phyloP scores from a whole-genome alignment of 1,140 invertebrate species.

The Zaprionus taronus region DNA sequence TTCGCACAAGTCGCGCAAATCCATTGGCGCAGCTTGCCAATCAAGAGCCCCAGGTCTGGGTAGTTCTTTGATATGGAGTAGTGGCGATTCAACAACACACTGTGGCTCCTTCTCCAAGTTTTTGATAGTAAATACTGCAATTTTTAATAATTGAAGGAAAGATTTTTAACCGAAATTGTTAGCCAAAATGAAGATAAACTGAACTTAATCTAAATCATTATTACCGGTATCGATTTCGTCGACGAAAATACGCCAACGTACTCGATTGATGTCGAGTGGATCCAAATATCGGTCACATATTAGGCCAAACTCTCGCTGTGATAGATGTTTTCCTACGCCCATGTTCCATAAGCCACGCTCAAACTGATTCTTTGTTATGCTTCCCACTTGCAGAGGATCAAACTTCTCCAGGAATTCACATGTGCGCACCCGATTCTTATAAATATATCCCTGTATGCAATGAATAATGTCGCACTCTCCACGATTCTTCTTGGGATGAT shows the following conservation, averaged over 20 bases:
- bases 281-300: slow-evolving; percentile 87
- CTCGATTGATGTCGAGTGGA: slow-evolving; percentile 87
- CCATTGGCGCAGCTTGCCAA: slow-evolving; percentile 84
- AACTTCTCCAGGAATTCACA: slow-evolving; percentile 87
- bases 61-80: slow-evolving; percentile 84
- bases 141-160: neutral
- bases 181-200: neutral
- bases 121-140: slow-evolving; percentile 88
- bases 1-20: slow-evolving; percentile 85
- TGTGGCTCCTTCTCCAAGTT: slow-evolving; percentile 88
- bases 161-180: neutral
- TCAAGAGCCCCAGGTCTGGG: slow-evolving; percentile 84
- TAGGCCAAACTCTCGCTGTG: slow-evolving; percentile 86
- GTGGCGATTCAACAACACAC: slow-evolving; percentile 82
- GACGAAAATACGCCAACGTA: slow-evolving; percentile 89
- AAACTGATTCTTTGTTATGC: slow-evolving; percentile 88
- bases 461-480: slow-evolving; percentile 71
- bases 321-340: slow-evolving; percentile 86
- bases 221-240: slow-evolving; percentile 89
- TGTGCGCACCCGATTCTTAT: slow-evolving; percentile 87
- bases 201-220: neutral
- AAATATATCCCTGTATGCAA: slow-evolving; percentile 85
- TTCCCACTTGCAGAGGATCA: slow-evolving; percentile 87
- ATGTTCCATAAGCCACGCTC: slow-evolving; percentile 87
- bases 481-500: slow-evolving; percentile 63